phyloP scores from a whole-genome alignment of 2,888 invertebrate genomes.

The Acronicta psi region DNA sequence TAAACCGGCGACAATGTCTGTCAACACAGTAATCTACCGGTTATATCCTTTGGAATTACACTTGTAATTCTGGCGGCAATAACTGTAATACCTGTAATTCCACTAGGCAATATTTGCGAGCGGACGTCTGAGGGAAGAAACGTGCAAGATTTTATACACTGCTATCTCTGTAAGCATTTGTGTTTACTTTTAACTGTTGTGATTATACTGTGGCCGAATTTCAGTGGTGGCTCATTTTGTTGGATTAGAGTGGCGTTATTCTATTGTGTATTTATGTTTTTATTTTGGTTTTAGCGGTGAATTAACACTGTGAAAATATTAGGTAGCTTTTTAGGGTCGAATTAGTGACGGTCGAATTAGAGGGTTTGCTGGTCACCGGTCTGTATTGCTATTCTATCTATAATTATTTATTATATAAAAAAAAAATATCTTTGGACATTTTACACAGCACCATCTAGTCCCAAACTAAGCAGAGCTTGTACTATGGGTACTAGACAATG shows the following conservation, averaged over 20 bases:
- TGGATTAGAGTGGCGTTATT: slow-evolving; percentile 4
- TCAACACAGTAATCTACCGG: slow-evolving; percentile 57
- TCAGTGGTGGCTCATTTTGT: not conserved
- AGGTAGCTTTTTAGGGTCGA: too few relatives aligned
- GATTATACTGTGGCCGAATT: slow-evolving; percentile 31
- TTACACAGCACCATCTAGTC: too few relatives aligned
- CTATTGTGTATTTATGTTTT: not conserved
- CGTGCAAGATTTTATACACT: slow-evolving; percentile 53
- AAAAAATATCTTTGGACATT: too few relatives aligned
- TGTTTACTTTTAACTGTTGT: slow-evolving; percentile 53
- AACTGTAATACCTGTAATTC: slow-evolving; percentile 70
- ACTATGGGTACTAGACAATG: too few relatives aligned
- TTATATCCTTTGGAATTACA: slow-evolving; percentile 52
- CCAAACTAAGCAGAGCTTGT: too few relatives aligned
- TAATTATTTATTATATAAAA: too few relatives aligned
- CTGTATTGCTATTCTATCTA: too few relatives aligned
- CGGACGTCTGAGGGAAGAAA: slow-evolving; percentile 58
- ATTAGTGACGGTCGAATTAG: too few relatives aligned
- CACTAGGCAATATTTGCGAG: slow-evolving; percentile 69
- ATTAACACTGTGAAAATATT: slow-evolving; percentile 1
- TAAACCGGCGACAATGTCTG: slow-evolving; percentile 54
- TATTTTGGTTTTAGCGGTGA: not conserved
- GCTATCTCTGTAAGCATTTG: slow-evolving; percentile 40
- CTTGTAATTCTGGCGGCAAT: slow-evolving; percentile 57
- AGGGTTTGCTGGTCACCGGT: too few relatives aligned